These are phyloP conservation scores for Paradisaea rubra DNA, from an alignment of 2,113 vertebrate genomes.

Conservation along the genomic window DNA sequence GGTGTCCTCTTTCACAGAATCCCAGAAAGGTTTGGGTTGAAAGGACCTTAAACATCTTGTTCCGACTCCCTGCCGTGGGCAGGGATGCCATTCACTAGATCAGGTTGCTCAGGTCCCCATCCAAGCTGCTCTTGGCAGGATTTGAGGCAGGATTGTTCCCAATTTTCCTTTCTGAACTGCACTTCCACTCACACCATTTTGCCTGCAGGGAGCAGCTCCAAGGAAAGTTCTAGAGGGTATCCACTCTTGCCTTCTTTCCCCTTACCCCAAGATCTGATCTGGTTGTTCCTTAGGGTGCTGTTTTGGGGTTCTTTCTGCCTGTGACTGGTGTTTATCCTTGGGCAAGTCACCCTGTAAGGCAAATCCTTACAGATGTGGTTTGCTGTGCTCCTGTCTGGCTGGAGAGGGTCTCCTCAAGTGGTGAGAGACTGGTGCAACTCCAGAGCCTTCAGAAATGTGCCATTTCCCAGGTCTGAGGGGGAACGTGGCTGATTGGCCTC, in stretches of 20 bases:
- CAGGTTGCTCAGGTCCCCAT: not conserved
- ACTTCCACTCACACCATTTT: not conserved
- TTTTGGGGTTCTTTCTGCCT: not conserved
- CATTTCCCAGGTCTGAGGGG: not conserved
- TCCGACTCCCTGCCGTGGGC: not conserved
- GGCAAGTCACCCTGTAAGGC: not conserved
- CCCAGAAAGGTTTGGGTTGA: not conserved
- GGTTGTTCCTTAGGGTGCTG: not conserved
- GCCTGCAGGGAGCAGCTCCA: not conserved
- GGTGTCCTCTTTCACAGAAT: not conserved
- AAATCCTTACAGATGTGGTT: not conserved
- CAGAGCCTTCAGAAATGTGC: not conserved
- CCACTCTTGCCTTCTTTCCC: not conserved
- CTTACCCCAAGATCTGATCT: not conserved
- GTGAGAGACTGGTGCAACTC: not conserved
- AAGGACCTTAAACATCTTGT: not conserved
- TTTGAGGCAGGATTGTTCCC: not conserved
- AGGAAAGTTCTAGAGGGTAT: not conserved
- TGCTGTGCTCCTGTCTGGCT: not conserved
- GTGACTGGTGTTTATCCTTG: not conserved
- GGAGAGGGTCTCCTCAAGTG: not conserved
- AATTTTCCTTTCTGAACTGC: not conserved
- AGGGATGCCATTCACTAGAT: not conserved
- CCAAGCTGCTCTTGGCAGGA: not conserved
- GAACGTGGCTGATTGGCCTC: not conserved